Base-by-base conservation (phyloP, 2,888 invertebrate genomes). In the Drosophila nigricruria region DNA sequence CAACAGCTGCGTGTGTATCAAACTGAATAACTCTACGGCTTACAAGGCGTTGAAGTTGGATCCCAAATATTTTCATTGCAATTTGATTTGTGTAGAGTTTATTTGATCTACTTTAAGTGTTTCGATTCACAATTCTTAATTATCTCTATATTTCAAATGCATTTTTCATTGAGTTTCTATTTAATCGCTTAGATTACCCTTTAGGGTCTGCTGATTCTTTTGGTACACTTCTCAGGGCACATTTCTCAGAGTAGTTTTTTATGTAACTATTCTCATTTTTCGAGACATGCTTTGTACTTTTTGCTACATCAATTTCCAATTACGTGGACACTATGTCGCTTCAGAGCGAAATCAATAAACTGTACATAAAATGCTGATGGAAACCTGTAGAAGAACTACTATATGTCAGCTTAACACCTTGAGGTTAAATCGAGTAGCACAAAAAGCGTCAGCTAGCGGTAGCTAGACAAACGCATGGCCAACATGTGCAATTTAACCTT, bases 401-500 rank as follows among this genome's bases (percentile, higher is more conserved):
- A 56, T 56, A 59, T 66, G 69, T 61, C 80, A 86, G 74, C 73
- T 85, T 67, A 69, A 73, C 88, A 83, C 78, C 71, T 82, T 80
- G 67, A 56, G 78, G 73, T 62, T 81, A 73, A 80, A 32, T 68
- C 64, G 42, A 70, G 68, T 67, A 70, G 60, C 61, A 74, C 59
- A 66, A 82, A 68, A 59, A 32, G 56, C 68, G 59, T 64, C 81
- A 77, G 58, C 43, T 45, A 68, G 54, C 34, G 66, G 45, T 14
- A 67, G 54, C 49, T 56, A 56, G 57, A 70, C 70, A 79, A 74
- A 79, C 77, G 83, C 75, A 86, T 58, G 70, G 45, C 30, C 68
- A 82, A 70, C 83, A 75, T 80, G 75, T 82, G 89, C 81, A 88
- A 86, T 80, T 86, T 76, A 80, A 78, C 81, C 81, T 79, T 64